Evolutionary conservation across 2,888 invertebrate species (phyloP).

Genomic region (Idaea dimidiata): DNA sequence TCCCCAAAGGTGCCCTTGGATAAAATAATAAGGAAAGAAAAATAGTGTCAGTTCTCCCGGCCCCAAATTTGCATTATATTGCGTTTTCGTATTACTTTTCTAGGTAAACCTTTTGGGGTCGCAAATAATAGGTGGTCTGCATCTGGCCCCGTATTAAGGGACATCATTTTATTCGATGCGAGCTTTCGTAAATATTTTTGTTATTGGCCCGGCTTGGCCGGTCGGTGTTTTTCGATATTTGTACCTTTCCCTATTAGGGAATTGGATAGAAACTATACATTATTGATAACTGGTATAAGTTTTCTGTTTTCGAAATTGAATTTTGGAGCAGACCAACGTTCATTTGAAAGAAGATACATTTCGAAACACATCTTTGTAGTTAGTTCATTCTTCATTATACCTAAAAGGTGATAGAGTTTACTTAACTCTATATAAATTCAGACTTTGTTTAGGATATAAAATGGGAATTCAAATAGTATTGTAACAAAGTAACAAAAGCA

Average conservation of each 20-base stretch:
- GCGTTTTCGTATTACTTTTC: slow-evolving; percentile 59
- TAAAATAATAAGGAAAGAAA: slow-evolving; percentile 52
- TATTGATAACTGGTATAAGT: slow-evolving; percentile 46
- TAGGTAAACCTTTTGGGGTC: slow-evolving; percentile 63
- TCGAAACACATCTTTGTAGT: neutral
- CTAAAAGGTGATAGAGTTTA: no score
- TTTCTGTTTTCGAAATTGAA: slow-evolving; percentile 17
- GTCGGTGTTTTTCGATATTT: slow-evolving; percentile 46
- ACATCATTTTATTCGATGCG: slow-evolving; percentile 75
- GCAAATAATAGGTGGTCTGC: slow-evolving; percentile 76
- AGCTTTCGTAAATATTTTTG: slow-evolving; percentile 77
- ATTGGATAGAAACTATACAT: slow-evolving; percentile 55
- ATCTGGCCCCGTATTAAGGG: slow-evolving; percentile 75
- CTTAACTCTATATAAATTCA: no score
- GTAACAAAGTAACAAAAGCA: neutral
- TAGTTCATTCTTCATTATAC: neutral
- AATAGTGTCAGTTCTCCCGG: slow-evolving; percentile 51
- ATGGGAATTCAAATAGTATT: neutral
- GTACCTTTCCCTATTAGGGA: slow-evolving; percentile 47
- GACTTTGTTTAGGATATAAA: neutral
- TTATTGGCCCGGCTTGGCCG: slow-evolving; percentile 56
- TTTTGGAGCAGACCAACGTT: neutral
- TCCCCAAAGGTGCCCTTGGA: slow-evolving; percentile 60
- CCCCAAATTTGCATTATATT: slow-evolving; percentile 68
- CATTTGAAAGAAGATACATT: neutral